Percentiles rank a stretch among this genome's conserved stretches.
Evolutionary conservation across 2,113 vertebrate species (phyloP).

Genomic region (Microcebus ravelobensis): DNA sequence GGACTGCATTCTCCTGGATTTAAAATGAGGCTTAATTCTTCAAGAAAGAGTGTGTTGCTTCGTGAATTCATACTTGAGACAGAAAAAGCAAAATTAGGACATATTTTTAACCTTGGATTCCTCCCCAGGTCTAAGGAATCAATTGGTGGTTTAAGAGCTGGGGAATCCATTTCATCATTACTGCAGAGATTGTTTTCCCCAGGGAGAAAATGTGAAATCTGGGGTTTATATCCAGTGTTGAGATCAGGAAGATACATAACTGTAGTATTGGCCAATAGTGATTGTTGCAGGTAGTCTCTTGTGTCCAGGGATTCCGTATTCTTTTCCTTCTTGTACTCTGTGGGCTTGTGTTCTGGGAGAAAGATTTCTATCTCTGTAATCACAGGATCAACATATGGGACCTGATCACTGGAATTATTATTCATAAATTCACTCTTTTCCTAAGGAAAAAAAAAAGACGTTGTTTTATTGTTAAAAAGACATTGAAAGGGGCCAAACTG

Average conservation of each 20-base stretch:
- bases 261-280: fast-evolving
- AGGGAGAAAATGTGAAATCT: not conserved
- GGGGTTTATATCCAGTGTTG: conserved; percentile 83
- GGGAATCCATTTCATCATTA: not conserved
- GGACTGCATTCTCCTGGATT: conserved; percentile 72
- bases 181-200: not conserved
- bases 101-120: conserved; percentile 39
- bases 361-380: conserved; percentile 81
- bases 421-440: conserved; percentile 50
- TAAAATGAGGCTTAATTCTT: conserved; percentile 81
- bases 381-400: conserved; percentile 66
- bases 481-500: not conserved
- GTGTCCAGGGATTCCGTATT: not conserved
- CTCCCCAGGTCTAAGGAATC: fast-evolving
- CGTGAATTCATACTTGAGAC: not conserved
- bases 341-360: fast-evolving
- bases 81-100: conserved; percentile 28
- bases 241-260: conserved; percentile 44
- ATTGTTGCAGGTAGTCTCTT: fast-evolving
- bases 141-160: not conserved
- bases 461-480: not conserved
- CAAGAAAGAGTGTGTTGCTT: conserved; percentile 57
- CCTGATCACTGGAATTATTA: fast-evolving
- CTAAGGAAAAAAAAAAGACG: conserved; percentile 64
- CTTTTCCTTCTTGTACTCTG: not conserved